These are phyloP conservation scores for Myrmophylax atrothorax DNA, from an alignment of 2,113 vertebrate genomes.

Conservation along the genomic window DNA sequence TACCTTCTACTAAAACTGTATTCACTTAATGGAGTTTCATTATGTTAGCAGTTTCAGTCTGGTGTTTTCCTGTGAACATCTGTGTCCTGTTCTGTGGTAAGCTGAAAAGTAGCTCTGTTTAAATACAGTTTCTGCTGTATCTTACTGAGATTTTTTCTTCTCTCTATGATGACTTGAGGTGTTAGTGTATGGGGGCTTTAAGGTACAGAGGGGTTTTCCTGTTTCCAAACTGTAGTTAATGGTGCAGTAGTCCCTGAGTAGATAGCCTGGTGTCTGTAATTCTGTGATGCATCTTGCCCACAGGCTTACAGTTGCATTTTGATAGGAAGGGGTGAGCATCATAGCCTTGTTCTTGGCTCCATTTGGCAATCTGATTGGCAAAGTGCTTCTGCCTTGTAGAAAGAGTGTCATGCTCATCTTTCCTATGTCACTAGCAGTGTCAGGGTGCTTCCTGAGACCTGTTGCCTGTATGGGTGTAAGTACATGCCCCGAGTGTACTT, in stretches of 20 bases:
- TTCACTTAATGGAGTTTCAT: neutral
- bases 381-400: neutral
- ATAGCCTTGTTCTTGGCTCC: neutral
- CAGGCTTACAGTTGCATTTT: neutral
- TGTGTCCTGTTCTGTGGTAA: neutral
- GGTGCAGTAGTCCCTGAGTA: neutral
- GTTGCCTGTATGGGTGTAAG: neutral
- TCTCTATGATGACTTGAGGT: neutral
- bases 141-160: neutral
- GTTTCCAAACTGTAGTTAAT: neutral
- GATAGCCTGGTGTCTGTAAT: neutral
- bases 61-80: neutral
- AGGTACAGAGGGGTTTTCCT: neutral
- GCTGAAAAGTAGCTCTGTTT: neutral
- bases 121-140: neutral
- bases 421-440: neutral
- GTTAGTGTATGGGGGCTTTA: neutral
- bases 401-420: neutral
- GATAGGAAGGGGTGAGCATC: neutral
- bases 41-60: neutral
- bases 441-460: neutral
- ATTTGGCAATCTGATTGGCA: neutral
- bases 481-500: neutral
- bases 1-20: neutral
- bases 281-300: neutral